Percentiles rank a stretch among this genome's conserved stretches.
Conservation (phyloP, 1,140 invertebrate genomes). For the Pollicipes pollicipes region DNA sequence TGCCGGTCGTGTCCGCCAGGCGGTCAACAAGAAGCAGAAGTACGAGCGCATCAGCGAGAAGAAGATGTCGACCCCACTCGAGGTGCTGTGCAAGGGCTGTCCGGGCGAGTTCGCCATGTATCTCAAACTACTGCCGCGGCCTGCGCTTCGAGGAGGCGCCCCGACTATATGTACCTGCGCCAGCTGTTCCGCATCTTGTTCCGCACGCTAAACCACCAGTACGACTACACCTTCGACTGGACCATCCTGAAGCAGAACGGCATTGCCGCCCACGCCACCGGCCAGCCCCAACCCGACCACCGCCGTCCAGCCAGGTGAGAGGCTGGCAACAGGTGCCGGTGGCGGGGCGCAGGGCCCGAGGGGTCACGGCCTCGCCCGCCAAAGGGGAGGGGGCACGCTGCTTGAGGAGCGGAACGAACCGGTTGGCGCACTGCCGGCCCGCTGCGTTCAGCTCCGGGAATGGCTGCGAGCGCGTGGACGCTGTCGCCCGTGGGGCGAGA, state of each 20-base stretch:
- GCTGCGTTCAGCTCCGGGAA: too few relatives aligned
- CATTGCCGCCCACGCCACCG: not conserved
- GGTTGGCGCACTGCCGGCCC: too few relatives aligned
- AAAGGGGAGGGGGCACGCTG: too few relatives aligned
- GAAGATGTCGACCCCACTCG: slow-evolving; percentile 46
- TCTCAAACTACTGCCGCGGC: slow-evolving; percentile 42
- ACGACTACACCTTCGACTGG: slow-evolving; percentile 49
- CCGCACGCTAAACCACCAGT: slow-evolving; percentile 42
- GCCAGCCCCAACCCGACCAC: not conserved
- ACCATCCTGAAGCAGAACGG: slow-evolving; percentile 41
- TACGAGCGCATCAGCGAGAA: slow-evolving; percentile 47
- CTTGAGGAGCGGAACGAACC: too few relatives aligned
- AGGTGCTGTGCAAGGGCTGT: slow-evolving; percentile 39
- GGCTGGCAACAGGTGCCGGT: too few relatives aligned
- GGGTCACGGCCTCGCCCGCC: too few relatives aligned
- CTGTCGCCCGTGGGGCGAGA: too few relatives aligned
- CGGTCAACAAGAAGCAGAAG: slow-evolving; percentile 42
- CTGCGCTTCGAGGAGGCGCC: slow-evolving; percentile 44
- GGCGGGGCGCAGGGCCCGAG: too few relatives aligned
- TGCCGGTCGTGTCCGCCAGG: slow-evolving; percentile 21
- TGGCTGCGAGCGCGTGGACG: too few relatives aligned
- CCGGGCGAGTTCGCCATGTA: slow-evolving; percentile 49
- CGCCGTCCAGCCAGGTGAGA: too few relatives aligned
- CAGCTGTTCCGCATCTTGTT: slow-evolving; percentile 46
- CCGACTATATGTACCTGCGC: slow-evolving; percentile 46